Evolutionary conservation across 2,113 vertebrate species (phyloP).

Genomic region (Opisthocomus hoazin): DNA sequence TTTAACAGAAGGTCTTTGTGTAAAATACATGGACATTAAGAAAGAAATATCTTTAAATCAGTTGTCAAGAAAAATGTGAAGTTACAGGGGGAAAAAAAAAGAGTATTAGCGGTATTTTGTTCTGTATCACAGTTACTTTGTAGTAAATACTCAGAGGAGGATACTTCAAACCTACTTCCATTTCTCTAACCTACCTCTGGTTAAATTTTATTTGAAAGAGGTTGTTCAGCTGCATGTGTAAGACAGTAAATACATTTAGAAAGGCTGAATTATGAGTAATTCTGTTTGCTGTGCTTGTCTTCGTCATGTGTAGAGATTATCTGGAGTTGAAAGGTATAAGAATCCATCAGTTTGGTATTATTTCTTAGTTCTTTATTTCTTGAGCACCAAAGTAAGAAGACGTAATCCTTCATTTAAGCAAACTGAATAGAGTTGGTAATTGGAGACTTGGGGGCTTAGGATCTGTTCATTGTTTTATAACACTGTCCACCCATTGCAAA

Average conservation of each 20-base stretch:
- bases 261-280: background rate
- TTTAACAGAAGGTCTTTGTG: constrained; percentile 59
- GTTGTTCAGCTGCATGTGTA: background rate
- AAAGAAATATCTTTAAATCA: background rate
- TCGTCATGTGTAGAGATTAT: background rate
- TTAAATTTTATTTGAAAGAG: background rate
- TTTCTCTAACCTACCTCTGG: background rate
- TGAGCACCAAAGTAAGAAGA: background rate
- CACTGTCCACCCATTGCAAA: background rate
- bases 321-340: background rate
- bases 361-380: background rate
- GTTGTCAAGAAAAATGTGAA: background rate
- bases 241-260: background rate
- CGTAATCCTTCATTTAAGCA: background rate
- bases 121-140: background rate
- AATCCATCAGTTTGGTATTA: background rate
- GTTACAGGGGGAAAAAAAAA: background rate
- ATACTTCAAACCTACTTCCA: background rate
- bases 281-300: background rate
- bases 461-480: background rate
- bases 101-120: background rate
- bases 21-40: background rate
- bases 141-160: background rate
- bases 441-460: background rate
- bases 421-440: background rate